Percentiles rank a stretch among this genome's conserved stretches.
Conservation (phyloP, 2,113 vertebrate species). For the Bufo gargarizans region DNA sequence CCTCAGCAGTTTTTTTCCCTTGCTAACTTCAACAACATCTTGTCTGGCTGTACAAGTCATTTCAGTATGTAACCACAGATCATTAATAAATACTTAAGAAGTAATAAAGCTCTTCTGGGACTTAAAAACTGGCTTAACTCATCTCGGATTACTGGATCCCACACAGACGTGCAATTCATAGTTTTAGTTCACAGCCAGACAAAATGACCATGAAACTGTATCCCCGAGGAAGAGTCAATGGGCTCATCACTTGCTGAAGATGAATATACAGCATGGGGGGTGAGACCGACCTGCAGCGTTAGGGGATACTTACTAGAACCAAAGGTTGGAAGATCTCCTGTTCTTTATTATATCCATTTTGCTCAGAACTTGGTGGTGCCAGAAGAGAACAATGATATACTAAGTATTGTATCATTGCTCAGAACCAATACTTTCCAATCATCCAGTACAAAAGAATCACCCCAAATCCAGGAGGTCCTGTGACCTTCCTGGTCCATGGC, state of each 20-base stretch:
- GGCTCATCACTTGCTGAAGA: not conserved
- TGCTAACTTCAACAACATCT: not conserved
- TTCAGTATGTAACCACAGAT: conserved; percentile 16
- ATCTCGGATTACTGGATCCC: conserved; percentile 3
- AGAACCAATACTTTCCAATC: not conserved
- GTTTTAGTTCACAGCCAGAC: conserved; percentile 12
- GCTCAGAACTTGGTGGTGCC: not conserved
- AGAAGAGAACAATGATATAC: not conserved
- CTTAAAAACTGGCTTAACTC: not conserved
- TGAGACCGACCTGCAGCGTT: not conserved
- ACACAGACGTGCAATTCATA: conserved; percentile 15
- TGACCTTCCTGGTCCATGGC: no score
- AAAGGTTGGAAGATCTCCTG: not conserved
- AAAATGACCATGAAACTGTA: conserved; percentile 30
- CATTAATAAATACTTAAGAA: conserved; percentile 31
- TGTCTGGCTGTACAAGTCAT: not conserved
- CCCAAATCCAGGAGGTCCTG: no score
- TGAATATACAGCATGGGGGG: not conserved
- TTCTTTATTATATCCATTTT: conserved; percentile 13
- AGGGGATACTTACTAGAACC: not conserved
- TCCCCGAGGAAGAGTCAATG: not conserved
- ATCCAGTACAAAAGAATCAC: not conserved
- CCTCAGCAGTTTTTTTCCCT: not conserved
- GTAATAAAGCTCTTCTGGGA: conserved; percentile 7
- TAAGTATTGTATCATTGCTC: not conserved